These are phyloP conservation scores for Ctenodactylus gundi DNA, from an alignment of 2,113 vertebrate species.

Conservation along the genomic window DNA sequence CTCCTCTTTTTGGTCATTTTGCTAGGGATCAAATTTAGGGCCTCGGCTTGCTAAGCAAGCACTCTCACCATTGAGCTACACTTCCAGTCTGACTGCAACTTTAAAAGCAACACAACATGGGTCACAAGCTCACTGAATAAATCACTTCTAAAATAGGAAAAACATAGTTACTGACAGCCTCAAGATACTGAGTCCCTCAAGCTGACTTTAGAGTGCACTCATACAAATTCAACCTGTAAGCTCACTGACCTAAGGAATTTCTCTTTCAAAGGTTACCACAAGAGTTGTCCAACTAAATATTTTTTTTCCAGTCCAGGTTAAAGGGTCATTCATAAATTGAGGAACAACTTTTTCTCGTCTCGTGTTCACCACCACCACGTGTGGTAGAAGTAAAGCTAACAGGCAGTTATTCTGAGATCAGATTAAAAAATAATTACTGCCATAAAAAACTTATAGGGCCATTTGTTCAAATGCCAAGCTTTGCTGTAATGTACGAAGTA, in stretches of 20 bases:
- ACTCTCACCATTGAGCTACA: not conserved
- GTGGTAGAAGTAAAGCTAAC: conserved; percentile 18
- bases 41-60: not conserved
- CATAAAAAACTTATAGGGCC: conserved; percentile 54
- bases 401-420: conserved; percentile 38
- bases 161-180: conserved; percentile 24
- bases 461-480: conserved; percentile 42
- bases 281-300: conserved; percentile 54
- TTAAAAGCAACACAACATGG: conserved; percentile 43
- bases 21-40: not conserved
- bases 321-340: conserved; percentile 21
- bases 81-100: not conserved
- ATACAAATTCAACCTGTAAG: not conserved
- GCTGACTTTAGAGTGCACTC: not conserved
- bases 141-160: conserved; percentile 5
- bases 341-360: conserved; percentile 25
- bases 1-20: not conserved
- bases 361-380: conserved; percentile 18
- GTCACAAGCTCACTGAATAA: conserved; percentile 43
- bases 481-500: not conserved
- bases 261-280: not conserved
- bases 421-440: conserved; percentile 61
- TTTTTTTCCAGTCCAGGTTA: conserved; percentile 47
- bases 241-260: not conserved
- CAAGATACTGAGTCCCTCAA: not conserved